Base-by-base conservation (phyloP, 1,140 invertebrate species). In the Halesus radiatus region DNA sequence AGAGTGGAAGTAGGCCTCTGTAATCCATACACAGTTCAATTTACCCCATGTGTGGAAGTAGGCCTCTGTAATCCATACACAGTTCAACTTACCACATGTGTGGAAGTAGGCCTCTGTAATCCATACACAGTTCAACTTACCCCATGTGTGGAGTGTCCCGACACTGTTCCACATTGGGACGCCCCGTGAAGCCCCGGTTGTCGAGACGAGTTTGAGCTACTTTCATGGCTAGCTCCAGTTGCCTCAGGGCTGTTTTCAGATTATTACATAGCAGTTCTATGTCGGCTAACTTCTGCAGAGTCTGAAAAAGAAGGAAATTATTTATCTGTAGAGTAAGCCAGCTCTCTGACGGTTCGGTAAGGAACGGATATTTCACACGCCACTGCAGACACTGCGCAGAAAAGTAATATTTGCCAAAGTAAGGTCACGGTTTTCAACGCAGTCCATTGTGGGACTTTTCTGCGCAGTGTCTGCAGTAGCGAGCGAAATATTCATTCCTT, bases 121-220 rank as follows among this genome's bases (percentile, higher is more conserved):
- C 3, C 37, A 45, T 45, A 45, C 32, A 37, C 32, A 4, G 37
- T 45, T 45, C 10, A 50, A 58, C 84, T 84, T 87, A 92, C 87
- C 93, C 92, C 80, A 92, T 90, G 87, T 95, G 94, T 16, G 93
- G 89, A 45, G 87, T 86, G 85, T 96, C 95, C 62, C 94, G 88
- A 76, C 94, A 94, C 83, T 90, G 94, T 87, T 96, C 95, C 8
- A 94, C 92, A 54, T 92, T 89, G 18, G 93, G 93, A 45, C 93
- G 88, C 74, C 90, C 89, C 13, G 68, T 77, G 53, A 88, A 87
- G 53, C 92, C 90, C 79, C 94, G 90, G 84, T 95, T 94, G 84
- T 94, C 91, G 73, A 96, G 88, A 81, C 94, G 91, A 0, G 94
- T 95, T 87, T 96, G 94, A 18, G 94, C 94, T 26, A 94, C 90